phyloP scores from a whole-genome alignment of 2,113 vertebrate species.

The Acrocephalus arundinaceus region DNA sequence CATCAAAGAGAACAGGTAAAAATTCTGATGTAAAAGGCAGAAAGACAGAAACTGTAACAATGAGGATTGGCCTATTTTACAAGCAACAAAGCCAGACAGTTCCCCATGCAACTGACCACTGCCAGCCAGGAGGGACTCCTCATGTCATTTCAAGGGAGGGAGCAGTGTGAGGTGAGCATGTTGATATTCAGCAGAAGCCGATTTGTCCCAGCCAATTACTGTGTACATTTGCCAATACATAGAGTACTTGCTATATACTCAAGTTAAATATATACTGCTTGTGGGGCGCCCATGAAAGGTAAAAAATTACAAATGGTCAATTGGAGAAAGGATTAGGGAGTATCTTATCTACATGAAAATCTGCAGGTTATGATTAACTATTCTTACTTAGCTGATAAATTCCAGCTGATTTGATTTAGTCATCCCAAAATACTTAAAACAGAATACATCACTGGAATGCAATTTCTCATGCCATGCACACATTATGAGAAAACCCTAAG shows the following conservation, averaged over 20 bases:
- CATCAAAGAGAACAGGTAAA: rapidly evolving
- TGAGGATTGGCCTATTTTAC: background rate
- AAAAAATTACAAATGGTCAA: background rate
- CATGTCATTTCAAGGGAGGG: background rate
- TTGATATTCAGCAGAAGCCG: background rate
- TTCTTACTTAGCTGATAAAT: background rate
- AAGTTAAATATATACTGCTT: background rate
- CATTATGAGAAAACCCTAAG: background rate
- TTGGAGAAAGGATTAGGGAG: background rate
- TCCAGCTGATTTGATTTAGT: background rate
- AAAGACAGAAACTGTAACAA: background rate
- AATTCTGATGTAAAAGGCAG: background rate
- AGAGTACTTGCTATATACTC: background rate
- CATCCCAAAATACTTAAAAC: background rate
- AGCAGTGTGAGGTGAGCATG: background rate
- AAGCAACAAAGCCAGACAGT: background rate
- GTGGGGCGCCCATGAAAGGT: background rate
- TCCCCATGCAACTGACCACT: background rate
- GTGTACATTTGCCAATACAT: background rate
- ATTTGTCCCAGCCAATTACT: background rate
- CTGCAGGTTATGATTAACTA: background rate
- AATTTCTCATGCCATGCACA: background rate
- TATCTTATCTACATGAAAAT: background rate
- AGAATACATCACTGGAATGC: background rate
- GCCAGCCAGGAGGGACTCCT: background rate